phyloP scores from a whole-genome alignment of 2,888 invertebrate genomes.

The Aleiodes testaceus region DNA sequence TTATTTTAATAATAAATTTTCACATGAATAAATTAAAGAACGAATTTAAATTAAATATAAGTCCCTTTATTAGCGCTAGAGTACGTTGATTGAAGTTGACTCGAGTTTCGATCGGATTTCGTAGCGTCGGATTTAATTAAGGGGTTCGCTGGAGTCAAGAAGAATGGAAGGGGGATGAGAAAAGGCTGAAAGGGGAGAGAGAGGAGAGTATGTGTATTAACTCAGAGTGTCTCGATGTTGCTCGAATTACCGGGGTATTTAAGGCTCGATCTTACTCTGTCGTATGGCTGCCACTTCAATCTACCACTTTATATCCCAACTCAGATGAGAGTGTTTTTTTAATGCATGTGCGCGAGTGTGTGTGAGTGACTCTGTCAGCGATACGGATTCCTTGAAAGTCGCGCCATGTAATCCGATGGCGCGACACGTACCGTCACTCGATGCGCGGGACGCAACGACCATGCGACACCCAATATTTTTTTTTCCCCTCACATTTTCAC shows the following conservation, averaged over 20 bases:
- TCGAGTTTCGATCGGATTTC: slow-evolving; percentile 56
- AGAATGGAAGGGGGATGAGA: slow-evolving; percentile 18
- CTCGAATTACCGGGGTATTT: slow-evolving; percentile 54
- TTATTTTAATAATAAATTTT: too few relatives aligned
- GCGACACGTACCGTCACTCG: slow-evolving; percentile 44
- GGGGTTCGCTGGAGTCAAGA: slow-evolving; percentile 48
- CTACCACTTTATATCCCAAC: slow-evolving; percentile 28
- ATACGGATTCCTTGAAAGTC: slow-evolving; percentile 67
- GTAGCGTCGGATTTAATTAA: slow-evolving; percentile 56
- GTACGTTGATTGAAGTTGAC: slow-evolving; percentile 47
- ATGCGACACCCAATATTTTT: slow-evolving; percentile 12
- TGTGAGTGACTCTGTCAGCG: slow-evolving; percentile 56
- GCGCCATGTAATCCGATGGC: slow-evolving; percentile 50
- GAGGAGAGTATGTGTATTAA: slow-evolving; percentile 43
- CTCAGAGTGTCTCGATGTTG: slow-evolving; percentile 49
- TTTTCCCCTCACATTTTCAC: neutral
- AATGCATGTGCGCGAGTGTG: slow-evolving; percentile 46
- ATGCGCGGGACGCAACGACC: slow-evolving; percentile 21
- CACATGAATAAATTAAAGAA: neutral
- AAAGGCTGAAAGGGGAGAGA: neutral
- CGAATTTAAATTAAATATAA: slow-evolving; percentile 20
- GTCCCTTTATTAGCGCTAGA: slow-evolving; percentile 31
- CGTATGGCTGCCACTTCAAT: slow-evolving; percentile 33
- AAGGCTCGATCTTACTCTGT: slow-evolving; percentile 49
- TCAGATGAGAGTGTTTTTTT: slow-evolving; percentile 44